These are phyloP conservation scores for Riparia riparia DNA, from an alignment of 2,113 vertebrate species.

Conservation along the genomic window DNA sequence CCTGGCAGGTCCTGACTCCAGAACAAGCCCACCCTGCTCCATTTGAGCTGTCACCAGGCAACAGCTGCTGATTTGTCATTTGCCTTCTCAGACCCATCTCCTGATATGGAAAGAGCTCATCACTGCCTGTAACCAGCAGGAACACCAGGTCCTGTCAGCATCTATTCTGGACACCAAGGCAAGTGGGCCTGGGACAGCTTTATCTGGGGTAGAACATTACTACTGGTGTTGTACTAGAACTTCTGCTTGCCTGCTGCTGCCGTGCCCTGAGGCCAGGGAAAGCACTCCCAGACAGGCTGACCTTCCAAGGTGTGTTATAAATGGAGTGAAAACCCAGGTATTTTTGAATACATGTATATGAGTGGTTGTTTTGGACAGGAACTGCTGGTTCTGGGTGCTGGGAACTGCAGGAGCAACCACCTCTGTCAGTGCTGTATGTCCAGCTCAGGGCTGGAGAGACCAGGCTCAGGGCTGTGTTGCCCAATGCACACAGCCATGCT, in stretches of 20 bases:
- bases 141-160: neutral
- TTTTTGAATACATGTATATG: neutral
- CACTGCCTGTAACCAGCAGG: neutral
- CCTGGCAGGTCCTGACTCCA: neutral
- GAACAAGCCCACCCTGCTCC: neutral
- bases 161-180: neutral
- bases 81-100: neutral
- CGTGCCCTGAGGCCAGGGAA: fast-evolving
- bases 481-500: fast-evolving
- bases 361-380: neutral
- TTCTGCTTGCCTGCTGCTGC: neutral
- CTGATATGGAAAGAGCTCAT: neutral
- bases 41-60: fast-evolving
- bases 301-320: neutral
- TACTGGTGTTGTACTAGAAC: too few species aligned
- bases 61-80: neutral
- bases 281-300: neutral
- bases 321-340: neutral
- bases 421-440: neutral
- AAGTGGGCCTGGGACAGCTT: neutral
- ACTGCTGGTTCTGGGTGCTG: neutral
- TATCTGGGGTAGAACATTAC: neutral
- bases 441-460: neutral
- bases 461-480: fast-evolving
- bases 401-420: neutral